Evolutionary conservation across 2,797 vertebrate species (phyloP).

Genomic region (Garrulus glandarius): DNA sequence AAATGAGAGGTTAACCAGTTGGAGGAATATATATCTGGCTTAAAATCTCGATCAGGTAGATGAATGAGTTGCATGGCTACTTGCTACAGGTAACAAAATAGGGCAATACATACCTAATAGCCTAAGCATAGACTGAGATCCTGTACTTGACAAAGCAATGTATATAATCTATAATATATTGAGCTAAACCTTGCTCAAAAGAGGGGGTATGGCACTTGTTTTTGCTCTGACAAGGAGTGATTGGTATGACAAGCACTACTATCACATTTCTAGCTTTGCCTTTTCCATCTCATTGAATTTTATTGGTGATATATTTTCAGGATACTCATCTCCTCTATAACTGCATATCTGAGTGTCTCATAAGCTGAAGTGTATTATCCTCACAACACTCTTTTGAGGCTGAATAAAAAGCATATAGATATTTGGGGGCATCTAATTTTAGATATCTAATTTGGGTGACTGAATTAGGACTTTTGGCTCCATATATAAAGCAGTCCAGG

Average conservation of each 20-base stretch:
- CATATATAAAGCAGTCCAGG: constrained; percentile 65
- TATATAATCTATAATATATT: not conserved
- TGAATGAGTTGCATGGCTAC: not conserved
- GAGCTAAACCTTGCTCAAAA: not conserved
- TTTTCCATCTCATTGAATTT: constrained; percentile 49
- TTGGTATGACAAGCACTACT: not conserved
- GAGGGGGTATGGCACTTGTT: not conserved
- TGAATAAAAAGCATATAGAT: constrained; percentile 50
- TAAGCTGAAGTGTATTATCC: constrained; percentile 47
- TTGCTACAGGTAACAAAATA: not conserved
- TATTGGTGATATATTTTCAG: constrained; percentile 44
- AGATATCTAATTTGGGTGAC: constrained; percentile 51
- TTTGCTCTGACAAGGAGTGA: not conserved
- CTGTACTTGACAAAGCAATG: not conserved
- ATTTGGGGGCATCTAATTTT: constrained; percentile 62
- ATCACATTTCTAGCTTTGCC: constrained; percentile 18
- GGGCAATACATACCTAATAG: not conserved
- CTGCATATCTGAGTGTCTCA: constrained; percentile 41
- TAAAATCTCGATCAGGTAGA: not conserved
- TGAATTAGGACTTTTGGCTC: constrained; percentile 64
- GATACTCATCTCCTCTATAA: constrained; percentile 36
- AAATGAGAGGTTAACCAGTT: not conserved
- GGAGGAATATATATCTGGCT: not conserved
- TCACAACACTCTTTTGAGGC: constrained; percentile 15
- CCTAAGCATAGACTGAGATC: not conserved